These are phyloP conservation scores for Pseudachorutes palmiensis DNA, from an alignment of 1,140 invertebrate species.

Conservation along the genomic window DNA sequence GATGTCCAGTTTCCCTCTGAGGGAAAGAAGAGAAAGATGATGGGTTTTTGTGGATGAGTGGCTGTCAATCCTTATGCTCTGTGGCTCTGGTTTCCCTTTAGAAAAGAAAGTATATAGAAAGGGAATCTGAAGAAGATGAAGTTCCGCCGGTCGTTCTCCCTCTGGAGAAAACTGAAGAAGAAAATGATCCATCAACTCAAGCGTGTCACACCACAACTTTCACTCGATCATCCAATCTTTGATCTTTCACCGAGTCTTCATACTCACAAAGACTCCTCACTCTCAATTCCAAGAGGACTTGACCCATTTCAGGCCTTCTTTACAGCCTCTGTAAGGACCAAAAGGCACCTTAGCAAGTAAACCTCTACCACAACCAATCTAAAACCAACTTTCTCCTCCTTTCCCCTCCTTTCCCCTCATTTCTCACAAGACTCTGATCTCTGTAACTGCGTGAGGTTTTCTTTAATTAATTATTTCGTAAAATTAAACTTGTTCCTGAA, in stretches of 20 bases:
- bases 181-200: constrained; percentile 8
- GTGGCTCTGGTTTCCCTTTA: neutral
- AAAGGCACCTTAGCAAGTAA: too few species aligned
- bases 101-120: neutral
- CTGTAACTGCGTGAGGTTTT: too few species aligned
- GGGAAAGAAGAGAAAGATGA: neutral
- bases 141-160: too few species aligned
- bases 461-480: constrained; percentile 8
- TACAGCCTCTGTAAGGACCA: too few species aligned
- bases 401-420: too few species aligned
- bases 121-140: too few species aligned
- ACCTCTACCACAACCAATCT: too few species aligned
- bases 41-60: constrained; percentile 9
- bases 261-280: neutral
- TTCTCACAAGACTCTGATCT: too few species aligned
- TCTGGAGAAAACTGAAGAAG: neutral
- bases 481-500: constrained; percentile 6
- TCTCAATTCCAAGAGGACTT: neutral
- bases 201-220: constrained; percentile 4
- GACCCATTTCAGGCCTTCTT: neutral
- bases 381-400: too few species aligned
- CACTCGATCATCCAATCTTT: constrained; percentile 6
- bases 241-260: constrained; percentile 5
- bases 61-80: constrained; percentile 5
- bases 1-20: neutral